Conservation (phyloP, 2,797 vertebrate genomes). For the Buphagus erythrorhynchus region DNA sequence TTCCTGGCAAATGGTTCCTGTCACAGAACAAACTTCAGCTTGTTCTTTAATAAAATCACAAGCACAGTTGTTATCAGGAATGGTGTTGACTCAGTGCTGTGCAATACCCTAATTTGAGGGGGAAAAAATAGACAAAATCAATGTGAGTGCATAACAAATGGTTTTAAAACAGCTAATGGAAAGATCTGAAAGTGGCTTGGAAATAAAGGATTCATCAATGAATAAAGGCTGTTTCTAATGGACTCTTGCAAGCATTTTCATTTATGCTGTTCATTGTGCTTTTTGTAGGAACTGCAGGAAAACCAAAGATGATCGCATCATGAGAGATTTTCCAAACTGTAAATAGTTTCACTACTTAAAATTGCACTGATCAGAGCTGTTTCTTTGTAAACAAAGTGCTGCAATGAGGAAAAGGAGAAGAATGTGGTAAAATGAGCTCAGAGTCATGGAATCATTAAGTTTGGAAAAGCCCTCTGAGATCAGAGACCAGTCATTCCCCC, state of each 20-base stretch:
- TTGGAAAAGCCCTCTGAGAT: not conserved
- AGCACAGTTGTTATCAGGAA: not conserved
- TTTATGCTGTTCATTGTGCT: not conserved
- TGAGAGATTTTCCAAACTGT: not conserved
- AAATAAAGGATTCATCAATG: constrained; percentile 24
- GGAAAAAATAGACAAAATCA: not conserved
- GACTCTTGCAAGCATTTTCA: not conserved
- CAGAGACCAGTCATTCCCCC: not conserved
- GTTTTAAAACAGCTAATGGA: constrained; percentile 22
- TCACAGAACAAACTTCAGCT: not conserved
- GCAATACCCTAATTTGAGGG: not conserved
- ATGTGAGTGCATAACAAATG: not conserved
- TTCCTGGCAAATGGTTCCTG: not conserved
- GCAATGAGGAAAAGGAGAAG: not conserved
- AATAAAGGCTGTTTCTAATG: not conserved
- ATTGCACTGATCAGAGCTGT: not conserved
- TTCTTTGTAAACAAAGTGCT: not conserved
- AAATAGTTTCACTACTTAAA: not conserved
- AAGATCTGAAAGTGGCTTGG: not conserved
- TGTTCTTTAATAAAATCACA: not conserved
- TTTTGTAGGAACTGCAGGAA: not conserved
- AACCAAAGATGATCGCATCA: not conserved
- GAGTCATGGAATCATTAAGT: not conserved
- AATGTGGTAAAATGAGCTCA: not conserved
- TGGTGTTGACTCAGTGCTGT: not conserved